Evolutionary conservation across 2,113 vertebrate species (phyloP).

Genomic region (Trematomus loennbergii): DNA sequence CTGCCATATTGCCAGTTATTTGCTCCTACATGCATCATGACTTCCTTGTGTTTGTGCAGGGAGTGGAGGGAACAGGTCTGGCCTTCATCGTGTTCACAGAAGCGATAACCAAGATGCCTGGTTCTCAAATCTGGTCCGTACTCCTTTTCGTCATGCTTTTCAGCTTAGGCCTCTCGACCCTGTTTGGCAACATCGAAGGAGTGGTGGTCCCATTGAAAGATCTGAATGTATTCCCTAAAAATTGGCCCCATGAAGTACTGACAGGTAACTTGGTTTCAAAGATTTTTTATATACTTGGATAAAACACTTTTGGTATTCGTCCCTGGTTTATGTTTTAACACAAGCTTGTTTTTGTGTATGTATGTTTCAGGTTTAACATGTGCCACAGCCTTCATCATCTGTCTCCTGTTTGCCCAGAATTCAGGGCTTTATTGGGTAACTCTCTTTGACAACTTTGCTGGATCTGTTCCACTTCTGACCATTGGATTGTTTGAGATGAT

Average conservation of each 20-base stretch:
- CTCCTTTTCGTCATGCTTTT: conserved; percentile 95
- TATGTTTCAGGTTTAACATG: conserved; percentile 87
- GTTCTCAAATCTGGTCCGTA: conserved; percentile 89
- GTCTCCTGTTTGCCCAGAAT: conserved; percentile 88
- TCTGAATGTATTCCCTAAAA: conserved; percentile 82
- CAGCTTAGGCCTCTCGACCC: conserved; percentile 92
- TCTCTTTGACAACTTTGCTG: conserved; percentile 90
- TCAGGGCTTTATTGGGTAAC: conserved; percentile 95
- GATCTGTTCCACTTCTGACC: conserved; percentile 91
- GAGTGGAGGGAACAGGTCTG: conserved; percentile 92
- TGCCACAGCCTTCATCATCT: conserved; percentile 81
- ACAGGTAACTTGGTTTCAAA: conserved; percentile 62
- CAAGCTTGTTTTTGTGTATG: not conserved
- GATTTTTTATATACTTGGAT: too few species aligned
- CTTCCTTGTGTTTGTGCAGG: conserved; percentile 74
- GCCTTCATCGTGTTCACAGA: conserved; percentile 96
- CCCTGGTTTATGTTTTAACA: not conserved
- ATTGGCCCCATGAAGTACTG: conserved; percentile 88
- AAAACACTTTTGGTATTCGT: not conserved
- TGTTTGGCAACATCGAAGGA: conserved; percentile 93
- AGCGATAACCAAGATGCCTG: conserved; percentile 93
- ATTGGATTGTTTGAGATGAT: conserved; percentile 94
- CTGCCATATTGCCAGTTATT: not conserved
- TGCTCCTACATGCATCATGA: not conserved
- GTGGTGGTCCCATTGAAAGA: conserved; percentile 90